These are phyloP conservation scores for Cryptomyrus ogoouensis DNA, from an alignment of 2,113 vertebrate genomes.

Conservation along the genomic window DNA sequence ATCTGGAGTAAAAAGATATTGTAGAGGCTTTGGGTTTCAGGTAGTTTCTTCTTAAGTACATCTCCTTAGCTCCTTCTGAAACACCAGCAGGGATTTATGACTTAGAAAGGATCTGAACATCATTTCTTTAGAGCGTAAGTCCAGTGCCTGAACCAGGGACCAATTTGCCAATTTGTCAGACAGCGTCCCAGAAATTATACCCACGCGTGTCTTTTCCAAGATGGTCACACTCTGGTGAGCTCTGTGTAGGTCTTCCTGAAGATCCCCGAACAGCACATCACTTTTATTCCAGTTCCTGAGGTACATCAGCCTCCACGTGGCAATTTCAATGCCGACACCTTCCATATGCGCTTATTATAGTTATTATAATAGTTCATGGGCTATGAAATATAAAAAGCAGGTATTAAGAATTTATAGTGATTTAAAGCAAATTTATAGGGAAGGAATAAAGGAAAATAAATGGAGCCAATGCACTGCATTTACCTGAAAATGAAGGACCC, in stretches of 20 bases:
- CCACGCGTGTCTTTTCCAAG: background rate
- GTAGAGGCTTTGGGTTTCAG: background rate
- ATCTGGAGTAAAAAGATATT: slow-evolving; percentile 5
- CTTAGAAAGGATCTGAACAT: background rate
- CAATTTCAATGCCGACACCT: too few species aligned
- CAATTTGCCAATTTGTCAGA: slow-evolving; percentile 1
- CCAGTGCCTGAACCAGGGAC: background rate
- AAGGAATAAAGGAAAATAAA: background rate
- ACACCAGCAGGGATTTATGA: background rate
- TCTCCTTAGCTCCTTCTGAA: background rate
- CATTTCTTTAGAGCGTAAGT: background rate
- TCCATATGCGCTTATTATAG: background rate
- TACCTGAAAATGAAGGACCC: slow-evolving; percentile 20
- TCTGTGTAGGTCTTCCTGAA: background rate
- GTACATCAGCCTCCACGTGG: background rate
- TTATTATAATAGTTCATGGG: background rate
- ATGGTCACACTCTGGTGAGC: background rate
- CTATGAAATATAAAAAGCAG: slow-evolving; percentile 1
- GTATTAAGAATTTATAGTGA: background rate
- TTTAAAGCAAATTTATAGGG: background rate
- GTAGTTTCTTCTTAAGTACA: background rate
- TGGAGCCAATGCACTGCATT: background rate
- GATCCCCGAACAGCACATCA: background rate
- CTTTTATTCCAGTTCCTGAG: background rate
- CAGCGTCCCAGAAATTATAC: background rate